Conservation (phyloP, 2,888 invertebrate genomes). For the Meandrusa payeni region DNA sequence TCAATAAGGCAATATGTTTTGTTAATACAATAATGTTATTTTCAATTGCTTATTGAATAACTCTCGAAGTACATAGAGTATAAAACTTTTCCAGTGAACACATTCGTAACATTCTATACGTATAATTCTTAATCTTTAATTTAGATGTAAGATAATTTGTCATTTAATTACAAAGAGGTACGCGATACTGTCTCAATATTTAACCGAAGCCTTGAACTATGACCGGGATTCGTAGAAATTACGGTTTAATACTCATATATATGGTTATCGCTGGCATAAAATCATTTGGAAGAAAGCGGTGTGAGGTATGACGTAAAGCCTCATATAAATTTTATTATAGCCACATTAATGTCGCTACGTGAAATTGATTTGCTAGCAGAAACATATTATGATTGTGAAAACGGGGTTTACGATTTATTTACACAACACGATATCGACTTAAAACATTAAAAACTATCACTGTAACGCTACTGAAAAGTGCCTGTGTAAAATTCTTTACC, state of each 20-base stretch:
- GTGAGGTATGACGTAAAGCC: conserved; percentile 67
- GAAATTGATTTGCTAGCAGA: conserved; percentile 80
- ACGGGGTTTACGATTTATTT: conserved; percentile 81
- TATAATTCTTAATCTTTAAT: neutral
- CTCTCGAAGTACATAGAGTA: neutral
- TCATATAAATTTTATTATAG: conserved; percentile 79
- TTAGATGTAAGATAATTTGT: neutral
- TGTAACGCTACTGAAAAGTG: conserved; percentile 44
- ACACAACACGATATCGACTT: conserved; percentile 71
- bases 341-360: conserved; percentile 79
- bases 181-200: conserved; percentile 5
- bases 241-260: conserved; percentile 26
- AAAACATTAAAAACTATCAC: conserved; percentile 68
- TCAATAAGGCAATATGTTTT: conserved; percentile 9
- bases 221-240: conserved; percentile 41
- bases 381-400: conserved; percentile 81
- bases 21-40: conserved; percentile 10
- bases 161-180: neutral
- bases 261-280: conserved; percentile 56
- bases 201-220: conserved; percentile 40
- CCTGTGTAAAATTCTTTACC: conserved; percentile 33
- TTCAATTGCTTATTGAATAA: conserved; percentile 10
- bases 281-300: conserved; percentile 63
- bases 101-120: neutral
- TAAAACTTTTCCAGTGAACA: neutral